A percentile compares a stretch with the other conserved stretches of the same genome.
Evolutionary conservation across 2,797 vertebrate species (phyloP).

Genomic region (Muscicapa striata): DNA sequence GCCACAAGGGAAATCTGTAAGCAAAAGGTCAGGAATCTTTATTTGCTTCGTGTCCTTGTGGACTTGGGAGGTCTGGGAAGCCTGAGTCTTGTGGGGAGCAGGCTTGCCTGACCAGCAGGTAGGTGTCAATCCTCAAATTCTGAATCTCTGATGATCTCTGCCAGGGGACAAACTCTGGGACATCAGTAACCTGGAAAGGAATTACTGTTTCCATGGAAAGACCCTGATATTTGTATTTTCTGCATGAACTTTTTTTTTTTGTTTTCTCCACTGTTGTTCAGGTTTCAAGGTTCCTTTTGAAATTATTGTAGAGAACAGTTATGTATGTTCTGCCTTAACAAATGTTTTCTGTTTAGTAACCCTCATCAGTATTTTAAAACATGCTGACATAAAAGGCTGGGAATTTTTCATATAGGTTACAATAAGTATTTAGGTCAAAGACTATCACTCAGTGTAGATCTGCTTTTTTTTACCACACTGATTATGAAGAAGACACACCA

Average conservation of each 20-base stretch:
- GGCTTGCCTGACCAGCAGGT: background rate
- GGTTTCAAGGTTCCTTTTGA: background rate
- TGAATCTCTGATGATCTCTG: background rate
- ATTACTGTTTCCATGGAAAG: background rate
- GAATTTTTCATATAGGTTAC: background rate
- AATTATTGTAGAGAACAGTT: background rate
- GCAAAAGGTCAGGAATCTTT: slow-evolving; percentile 5
- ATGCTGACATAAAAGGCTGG: background rate
- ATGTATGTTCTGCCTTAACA: background rate
- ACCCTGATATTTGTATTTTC: background rate
- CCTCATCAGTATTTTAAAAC: background rate
- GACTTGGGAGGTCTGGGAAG: background rate
- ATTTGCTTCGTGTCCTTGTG: background rate
- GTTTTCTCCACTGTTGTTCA: background rate
- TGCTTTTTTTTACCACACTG: background rate
- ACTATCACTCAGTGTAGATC: background rate
- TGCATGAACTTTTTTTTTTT: background rate
- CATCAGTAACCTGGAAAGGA: background rate
- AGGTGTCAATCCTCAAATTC: background rate
- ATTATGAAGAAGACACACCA: background rate
- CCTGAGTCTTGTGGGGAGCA: background rate
- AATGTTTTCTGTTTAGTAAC: background rate
- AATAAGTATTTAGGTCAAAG: background rate
- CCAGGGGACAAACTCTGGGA: background rate
- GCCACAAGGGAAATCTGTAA: background rate